Base-by-base conservation (phyloP, 2,888 invertebrate genomes). In the Mactromeris polynyma region DNA sequence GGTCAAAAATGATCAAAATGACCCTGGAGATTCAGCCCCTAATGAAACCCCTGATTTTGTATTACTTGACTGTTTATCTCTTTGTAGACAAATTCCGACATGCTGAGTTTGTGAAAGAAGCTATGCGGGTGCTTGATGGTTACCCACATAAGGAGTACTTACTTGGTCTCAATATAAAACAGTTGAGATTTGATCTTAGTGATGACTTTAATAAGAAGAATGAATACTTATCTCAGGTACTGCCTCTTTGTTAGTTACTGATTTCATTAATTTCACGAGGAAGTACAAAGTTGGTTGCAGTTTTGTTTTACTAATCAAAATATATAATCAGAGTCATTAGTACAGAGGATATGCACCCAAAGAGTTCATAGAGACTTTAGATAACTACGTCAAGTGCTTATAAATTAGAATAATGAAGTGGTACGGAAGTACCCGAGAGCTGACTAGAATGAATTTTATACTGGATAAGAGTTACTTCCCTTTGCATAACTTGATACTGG, bases 81-180 rank as follows among this genome's bases (percentile, higher is more conserved):
- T 73, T 51, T 40, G 26, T 78, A 87, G 87, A 81, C 64, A 38
- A 33, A 38, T 73, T 83, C 64, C 42, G 69, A 11, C 21, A 87
- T 46, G 19, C 87, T 2, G 84, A 84, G 26, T 87, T 79, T 84
- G 73, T 80, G 26, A 42, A 42, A 31, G 81, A 87, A 46, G 33
- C 87, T 11, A 38, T 87, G 38, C 31, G 64, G n/a, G 38, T 87
- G 7, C 38, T 87, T 26, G 46, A 84, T 38, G 84, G 46, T 2
- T 87, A 87, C 51, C 83, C 83, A 40, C 77, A 83, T 51, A 33
- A 42, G n/a, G 79, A 82, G 17, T 9, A 64, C 0, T 38, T 78
- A 14, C 83, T 87, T 58, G 87, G 87, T 31, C 4, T 11, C 42
- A 54, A 78, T 54, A 38, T 84, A 26, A 77, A 78, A 54, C 33